Evolutionary conservation across 2,113 vertebrate genomes (phyloP), one percentile per base, ranked within the genome.

Genomic region (Eleginops maclovinus): DNA sequence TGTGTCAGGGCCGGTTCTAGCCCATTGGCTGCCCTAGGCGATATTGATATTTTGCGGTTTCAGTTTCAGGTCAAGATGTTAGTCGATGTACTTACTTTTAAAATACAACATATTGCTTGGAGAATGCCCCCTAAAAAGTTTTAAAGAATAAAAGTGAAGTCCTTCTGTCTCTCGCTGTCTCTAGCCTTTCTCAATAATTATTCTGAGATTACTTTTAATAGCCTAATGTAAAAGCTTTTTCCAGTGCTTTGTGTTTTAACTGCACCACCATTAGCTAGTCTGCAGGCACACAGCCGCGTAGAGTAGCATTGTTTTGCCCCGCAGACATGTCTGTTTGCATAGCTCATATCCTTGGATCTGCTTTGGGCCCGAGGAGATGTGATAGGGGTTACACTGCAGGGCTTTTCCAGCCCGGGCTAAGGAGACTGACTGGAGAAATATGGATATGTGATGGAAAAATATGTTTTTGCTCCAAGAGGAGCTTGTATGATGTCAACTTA

Each of bases 271-370:
- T 65, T 58, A 61, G 56, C 58, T 53, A 6, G 53, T 69, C 21
- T 54, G 19, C 69, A 72, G 46, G 36, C 61, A 64, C 53, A 46
- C 47, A 14, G 54, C 77, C 26, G 67, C 5, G 50, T 19, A 54
- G 60, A 72, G 60, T 54, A 40, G 51, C 64, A 49, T 50, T 65
- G 70, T 59, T 81, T 75, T 75, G 59, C 83, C 73, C 59, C 54
- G 82, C 79, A 83, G 72, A 75, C 76, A 55, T 64, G 77, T 84
- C 70, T 84, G 67, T 87, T 86, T 86, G 74, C 82, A 87, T 85
- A 75, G 77, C 82, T 82, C 84, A 73, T 80, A 74, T 83, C 76
- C 74, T 31, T 54, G 74, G 41, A 79, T 88, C 88, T 89, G 79
- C 88, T 89, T 84, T 86, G 64, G 72, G 83, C 81, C 63, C 41